phyloP scores from a whole-genome alignment of 2,888 invertebrate genomes.

The Protonemura montana region DNA sequence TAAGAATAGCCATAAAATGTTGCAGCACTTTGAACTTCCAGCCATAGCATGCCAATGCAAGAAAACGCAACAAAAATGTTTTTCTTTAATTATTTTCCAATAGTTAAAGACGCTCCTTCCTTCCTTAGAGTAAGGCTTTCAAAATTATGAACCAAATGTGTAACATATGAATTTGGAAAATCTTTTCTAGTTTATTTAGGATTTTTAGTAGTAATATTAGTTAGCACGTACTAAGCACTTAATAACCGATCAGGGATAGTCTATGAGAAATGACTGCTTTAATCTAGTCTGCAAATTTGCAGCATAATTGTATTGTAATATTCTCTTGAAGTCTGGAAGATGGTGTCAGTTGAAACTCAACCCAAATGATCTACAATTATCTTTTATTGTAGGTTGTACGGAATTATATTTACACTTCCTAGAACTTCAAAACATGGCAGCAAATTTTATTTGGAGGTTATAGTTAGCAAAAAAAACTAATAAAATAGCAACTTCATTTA shows the following conservation, averaged over 20 bases:
- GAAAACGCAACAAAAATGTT: neutral
- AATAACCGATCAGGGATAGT: neutral
- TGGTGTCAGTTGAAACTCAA: neutral
- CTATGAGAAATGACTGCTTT: neutral
- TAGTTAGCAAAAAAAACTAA: neutral
- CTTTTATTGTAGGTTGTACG: neutral
- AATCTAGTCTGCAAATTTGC: neutral
- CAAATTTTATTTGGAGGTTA: neutral
- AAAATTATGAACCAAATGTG: conserved; percentile 10
- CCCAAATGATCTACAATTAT: neutral
- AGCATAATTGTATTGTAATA: neutral
- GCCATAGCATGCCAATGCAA: conserved; percentile 9
- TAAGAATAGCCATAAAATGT: neutral
- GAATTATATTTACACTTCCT: neutral
- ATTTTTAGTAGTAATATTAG: too few species aligned
- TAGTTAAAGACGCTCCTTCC: conserved; percentile 44
- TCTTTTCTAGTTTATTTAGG: too few species aligned
- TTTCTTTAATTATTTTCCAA: neutral
- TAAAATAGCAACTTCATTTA: neutral
- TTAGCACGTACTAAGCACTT: neutral
- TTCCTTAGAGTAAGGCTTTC: conserved; percentile 51
- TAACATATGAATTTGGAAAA: neutral
- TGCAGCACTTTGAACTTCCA: neutral
- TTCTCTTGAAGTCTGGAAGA: too few species aligned
- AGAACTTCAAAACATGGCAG: neutral